Evolutionary conservation across 2,888 invertebrate species (phyloP).

Genomic region (Ennomos fuscantarius): DNA sequence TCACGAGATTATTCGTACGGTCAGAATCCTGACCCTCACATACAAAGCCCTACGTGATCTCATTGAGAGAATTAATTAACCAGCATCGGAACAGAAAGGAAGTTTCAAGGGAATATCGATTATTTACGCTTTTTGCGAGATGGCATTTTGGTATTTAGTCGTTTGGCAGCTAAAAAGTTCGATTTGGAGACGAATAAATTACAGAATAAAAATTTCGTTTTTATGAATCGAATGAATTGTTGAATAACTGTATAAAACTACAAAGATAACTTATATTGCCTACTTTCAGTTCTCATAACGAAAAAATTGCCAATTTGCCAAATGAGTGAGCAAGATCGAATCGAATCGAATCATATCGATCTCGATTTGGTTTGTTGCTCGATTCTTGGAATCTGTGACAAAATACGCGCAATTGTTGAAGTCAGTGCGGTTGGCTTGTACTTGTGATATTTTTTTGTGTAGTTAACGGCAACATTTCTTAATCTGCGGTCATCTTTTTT

Average conservation of each 20-base stretch:
- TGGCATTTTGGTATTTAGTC: constrained; percentile 7
- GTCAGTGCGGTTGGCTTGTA: neutral
- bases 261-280: constrained; percentile 1
- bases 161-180: constrained; percentile 1
- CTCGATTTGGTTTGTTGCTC: constrained; percentile 52
- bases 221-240: no score
- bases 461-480: neutral
- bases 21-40: constrained; percentile 56
- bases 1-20: constrained; percentile 32
- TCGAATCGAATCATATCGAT: constrained; percentile 50
- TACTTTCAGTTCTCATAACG: constrained; percentile 13
- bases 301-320: constrained; percentile 61
- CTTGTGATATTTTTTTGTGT: neutral
- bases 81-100: constrained; percentile 50
- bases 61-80: constrained; percentile 70
- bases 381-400: constrained; percentile 36
- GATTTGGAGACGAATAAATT: constrained; percentile 6
- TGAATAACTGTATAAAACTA: constrained; percentile 14
- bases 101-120: constrained; percentile 46
- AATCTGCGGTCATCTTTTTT: no score
- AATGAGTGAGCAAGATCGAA: constrained; percentile 61
- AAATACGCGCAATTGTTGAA: neutral
- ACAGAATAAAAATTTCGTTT: no score
- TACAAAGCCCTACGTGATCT: constrained; percentile 63
- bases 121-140: constrained; percentile 28